These are phyloP conservation scores for Amphibalanus amphitrite DNA, from an alignment of 1,140 invertebrate species.

Conservation along the genomic window DNA sequence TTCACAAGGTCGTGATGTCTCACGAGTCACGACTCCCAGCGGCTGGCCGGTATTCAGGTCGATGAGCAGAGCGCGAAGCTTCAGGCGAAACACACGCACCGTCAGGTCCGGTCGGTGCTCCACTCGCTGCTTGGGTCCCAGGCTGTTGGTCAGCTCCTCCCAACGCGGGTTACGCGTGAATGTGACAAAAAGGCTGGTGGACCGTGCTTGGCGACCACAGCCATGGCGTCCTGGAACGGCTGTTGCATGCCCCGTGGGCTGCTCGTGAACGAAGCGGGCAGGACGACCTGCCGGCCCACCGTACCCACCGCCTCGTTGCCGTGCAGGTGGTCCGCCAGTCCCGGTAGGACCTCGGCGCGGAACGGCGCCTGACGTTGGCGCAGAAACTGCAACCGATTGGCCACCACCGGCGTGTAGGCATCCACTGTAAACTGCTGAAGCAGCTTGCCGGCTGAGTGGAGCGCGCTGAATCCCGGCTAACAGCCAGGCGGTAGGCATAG, in stretches of 20 bases:
- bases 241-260: slow-evolving; percentile 19
- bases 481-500: no score
- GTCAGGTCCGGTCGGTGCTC: slow-evolving; percentile 21
- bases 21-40: no score
- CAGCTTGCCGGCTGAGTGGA: slow-evolving; percentile 19
- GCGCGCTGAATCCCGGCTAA: slow-evolving; percentile 14
- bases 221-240: slow-evolving; percentile 25
- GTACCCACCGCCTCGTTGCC: slow-evolving; percentile 9
- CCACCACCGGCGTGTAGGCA: slow-evolving; percentile 18
- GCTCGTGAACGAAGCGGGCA: slow-evolving; percentile 21
- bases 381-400: slow-evolving; percentile 16
- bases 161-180: slow-evolving; percentile 32
- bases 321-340: slow-evolving; percentile 17
- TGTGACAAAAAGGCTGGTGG: slow-evolving; percentile 29
- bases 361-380: slow-evolving; percentile 17
- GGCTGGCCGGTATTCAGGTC: no score
- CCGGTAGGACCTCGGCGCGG: slow-evolving; percentile 17
- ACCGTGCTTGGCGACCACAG: slow-evolving; percentile 23
- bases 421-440: slow-evolving; percentile 20
- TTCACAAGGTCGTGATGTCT: no score
- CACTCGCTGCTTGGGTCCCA: slow-evolving; percentile 17
- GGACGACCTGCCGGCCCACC: slow-evolving; percentile 15
- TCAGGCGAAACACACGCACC: slow-evolving; percentile 14
- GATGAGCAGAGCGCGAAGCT: no score
- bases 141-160: slow-evolving; percentile 21